Evolutionary conservation across 2,888 invertebrate species (phyloP), one percentile per base, ranked within the genome.

Genomic region (Cryptus viduatorius): DNA sequence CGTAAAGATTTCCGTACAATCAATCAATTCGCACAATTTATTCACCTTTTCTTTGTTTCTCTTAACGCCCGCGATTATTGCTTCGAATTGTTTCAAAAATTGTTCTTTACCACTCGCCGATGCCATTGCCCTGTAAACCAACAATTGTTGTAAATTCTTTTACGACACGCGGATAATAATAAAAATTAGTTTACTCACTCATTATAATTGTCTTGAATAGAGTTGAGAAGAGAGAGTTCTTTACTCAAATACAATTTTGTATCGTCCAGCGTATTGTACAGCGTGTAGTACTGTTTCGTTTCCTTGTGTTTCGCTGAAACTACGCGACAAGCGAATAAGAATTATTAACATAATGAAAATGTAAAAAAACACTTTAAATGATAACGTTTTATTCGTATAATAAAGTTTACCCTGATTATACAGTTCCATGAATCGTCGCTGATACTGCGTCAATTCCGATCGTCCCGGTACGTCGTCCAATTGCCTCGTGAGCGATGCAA

Each of bases 251-350:
- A 99, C 56, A 97, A 95, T 94, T 98, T 97, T n/a, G 98, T 98
- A 94, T 99, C 99, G 93, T 98, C 97, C 76, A 99, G 94, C 1
- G 98, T 98, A 94, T 99, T 99, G 94, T 98, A 98, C 85, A 99
- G 95, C 56, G 98, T 98, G 93, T 98, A 99, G 95, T 98, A 99
- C 95, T 99, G 98, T 94, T 99, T 99, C 0, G 99, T 99, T 95
- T 99, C 99, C 92, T 97, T 97, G 93, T 99, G 98, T 91, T 98
- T 99, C 42, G 97, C 97, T 85, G 98, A 97, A 91, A 99, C 98
- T 98, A 94, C 19, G 71, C 67, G 82, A 44, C 29, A 31, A 75
- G 10, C 71, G 4, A 16, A 46, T 37, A 73, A 42, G 50, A 24
- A 61, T 10, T 37, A 71, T 12, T 53, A 7, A 53, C 16, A 61